Conservation (phyloP, 1,140 invertebrate species). For the Lerema accius region DNA sequence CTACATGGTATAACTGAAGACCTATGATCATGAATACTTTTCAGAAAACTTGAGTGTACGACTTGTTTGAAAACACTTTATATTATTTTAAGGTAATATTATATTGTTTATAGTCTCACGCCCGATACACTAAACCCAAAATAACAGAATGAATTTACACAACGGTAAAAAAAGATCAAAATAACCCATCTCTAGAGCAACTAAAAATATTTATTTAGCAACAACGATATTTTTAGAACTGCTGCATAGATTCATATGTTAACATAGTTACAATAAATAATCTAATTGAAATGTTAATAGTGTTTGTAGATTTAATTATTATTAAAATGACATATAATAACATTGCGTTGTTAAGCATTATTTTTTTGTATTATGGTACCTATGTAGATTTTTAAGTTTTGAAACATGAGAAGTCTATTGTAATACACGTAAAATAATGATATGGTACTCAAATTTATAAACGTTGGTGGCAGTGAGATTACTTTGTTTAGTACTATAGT, state of each 20-base stretch:
- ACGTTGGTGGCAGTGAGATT: too few relatives aligned
- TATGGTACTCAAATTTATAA: too few relatives aligned
- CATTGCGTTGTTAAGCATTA: background rate
- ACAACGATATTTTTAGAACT: slow-evolving; percentile 18
- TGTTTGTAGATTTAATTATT: background rate
- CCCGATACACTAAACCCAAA: background rate
- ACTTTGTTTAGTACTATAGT: too few relatives aligned
- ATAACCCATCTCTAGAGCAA: background rate
- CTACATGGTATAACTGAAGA: too few relatives aligned
- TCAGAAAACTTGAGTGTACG: too few relatives aligned
- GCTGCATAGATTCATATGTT: slow-evolving; percentile 6
- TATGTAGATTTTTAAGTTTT: background rate
- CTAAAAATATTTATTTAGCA: slow-evolving; percentile 13
- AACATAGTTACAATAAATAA: slow-evolving; percentile 1
- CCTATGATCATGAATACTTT: too few relatives aligned
- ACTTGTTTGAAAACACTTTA: too few relatives aligned
- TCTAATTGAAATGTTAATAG: slow-evolving; percentile 2
- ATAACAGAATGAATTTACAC: slow-evolving; percentile 9
- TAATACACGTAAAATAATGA: too few relatives aligned
- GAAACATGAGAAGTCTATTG: background rate
- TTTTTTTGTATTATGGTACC: background rate
- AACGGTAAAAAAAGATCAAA: slow-evolving; percentile 3
- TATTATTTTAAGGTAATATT: background rate
- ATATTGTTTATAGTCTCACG: background rate
- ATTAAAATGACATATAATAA: slow-evolving; percentile 1